Percentiles rank a stretch among this genome's conserved stretches.
phyloP scores from a whole-genome alignment of 2,888 invertebrate genomes.

The Drosophila robusta region DNA sequence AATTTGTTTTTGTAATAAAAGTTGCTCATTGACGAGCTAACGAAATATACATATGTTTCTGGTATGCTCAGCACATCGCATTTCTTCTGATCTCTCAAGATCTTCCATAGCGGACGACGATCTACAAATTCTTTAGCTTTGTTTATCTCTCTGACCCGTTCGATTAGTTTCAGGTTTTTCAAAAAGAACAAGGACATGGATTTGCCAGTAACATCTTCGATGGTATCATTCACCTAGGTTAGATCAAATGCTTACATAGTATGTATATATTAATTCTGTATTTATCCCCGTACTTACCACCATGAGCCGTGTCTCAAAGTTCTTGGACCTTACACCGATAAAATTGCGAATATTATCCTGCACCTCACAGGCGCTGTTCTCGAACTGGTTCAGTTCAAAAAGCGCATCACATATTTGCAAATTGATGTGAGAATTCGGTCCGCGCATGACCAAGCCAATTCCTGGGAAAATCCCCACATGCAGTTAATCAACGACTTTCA shows the following conservation, averaged over 20 bases:
- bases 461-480: conserved; percentile 1
- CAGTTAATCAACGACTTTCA: not conserved
- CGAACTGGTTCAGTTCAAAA: conserved; percentile 82
- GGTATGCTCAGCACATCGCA: conserved; percentile 81
- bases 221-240: conserved; percentile 77
- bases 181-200: conserved; percentile 76
- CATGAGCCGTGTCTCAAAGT: conserved; percentile 68
- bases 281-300: conserved; percentile 61
- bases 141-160: conserved; percentile 62
- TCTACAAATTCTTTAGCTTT: conserved; percentile 64
- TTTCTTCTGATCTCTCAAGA: conserved; percentile 72
- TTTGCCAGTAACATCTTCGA: conserved; percentile 78
- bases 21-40: no score
- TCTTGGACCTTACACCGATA: conserved; percentile 70
- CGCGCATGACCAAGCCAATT: conserved; percentile 43
- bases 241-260: rapidly evolving
- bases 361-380: conserved; percentile 68
- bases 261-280: no score
- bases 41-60: conserved; percentile 63
- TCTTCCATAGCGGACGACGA: conserved; percentile 79
- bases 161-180: conserved; percentile 70
- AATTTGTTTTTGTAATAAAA: not conserved
- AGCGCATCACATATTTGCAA: conserved; percentile 83
- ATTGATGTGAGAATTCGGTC: conserved; percentile 72
- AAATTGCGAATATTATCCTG: conserved; percentile 74